Conservation (phyloP, 1,140 invertebrate genomes). For the Drosophila yakuba region DNA sequence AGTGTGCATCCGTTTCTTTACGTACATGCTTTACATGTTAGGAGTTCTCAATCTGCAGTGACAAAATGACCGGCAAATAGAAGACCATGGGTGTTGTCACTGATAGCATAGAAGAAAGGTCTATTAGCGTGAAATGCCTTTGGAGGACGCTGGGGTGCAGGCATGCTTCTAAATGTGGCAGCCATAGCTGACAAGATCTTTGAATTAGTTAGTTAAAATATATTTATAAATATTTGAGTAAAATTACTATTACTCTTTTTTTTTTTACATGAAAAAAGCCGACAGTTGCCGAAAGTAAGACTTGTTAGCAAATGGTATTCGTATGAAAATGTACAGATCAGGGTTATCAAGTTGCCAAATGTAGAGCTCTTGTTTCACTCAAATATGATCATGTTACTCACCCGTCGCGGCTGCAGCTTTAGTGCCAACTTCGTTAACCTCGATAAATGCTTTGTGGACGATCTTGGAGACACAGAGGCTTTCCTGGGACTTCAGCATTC, state of each 20-base stretch:
- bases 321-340: neutral
- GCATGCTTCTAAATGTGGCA: neutral
- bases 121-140: conserved; percentile 50
- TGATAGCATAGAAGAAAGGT: conserved; percentile 59
- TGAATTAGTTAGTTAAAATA: too few relatives aligned
- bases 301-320: too few relatives aligned
- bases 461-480: conserved; percentile 85
- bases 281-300: too few relatives aligned
- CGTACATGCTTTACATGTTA: neutral
- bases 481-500: conserved; percentile 84
- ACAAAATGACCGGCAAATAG: conserved; percentile 38
- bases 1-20: neutral
- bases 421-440: conserved; percentile 87
- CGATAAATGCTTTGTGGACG: conserved; percentile 87
- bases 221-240: too few relatives aligned
- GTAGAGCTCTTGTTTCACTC: too few relatives aligned
- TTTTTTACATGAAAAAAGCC: too few relatives aligned
- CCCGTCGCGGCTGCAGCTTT: conserved; percentile 86
- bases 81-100: conserved; percentile 34
- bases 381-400: conserved; percentile 22
- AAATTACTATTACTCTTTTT: too few relatives aligned
- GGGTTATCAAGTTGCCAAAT: neutral
- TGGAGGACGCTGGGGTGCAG: neutral
- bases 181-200: neutral
- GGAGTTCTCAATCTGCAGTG: neutral